Evolutionary conservation across 1,140 invertebrate genomes (phyloP).

Genomic region (Brachionus angularis): DNA sequence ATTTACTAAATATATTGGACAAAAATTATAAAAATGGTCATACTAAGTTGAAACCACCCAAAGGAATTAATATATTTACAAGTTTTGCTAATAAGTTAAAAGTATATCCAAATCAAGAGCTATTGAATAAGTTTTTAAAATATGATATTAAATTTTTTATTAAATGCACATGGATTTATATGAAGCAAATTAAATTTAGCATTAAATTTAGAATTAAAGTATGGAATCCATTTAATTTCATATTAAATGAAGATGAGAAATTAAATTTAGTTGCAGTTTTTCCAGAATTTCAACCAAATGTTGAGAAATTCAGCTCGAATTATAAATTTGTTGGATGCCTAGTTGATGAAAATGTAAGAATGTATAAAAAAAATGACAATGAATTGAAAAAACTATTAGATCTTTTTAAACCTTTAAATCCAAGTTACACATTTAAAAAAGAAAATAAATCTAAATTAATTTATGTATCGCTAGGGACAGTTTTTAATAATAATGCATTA

Average conservation of each 20-base stretch:
- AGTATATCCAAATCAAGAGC: neutral
- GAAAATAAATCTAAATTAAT: neutral
- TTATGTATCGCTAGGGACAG: conserved; percentile 25
- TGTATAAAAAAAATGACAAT: neutral
- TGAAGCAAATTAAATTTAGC: neutral
- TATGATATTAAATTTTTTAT: neutral
- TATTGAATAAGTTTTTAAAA: neutral
- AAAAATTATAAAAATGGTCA: conserved; percentile 3
- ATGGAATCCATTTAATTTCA: conserved; percentile 5
- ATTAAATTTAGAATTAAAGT: neutral
- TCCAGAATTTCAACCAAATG: conserved; percentile 25
- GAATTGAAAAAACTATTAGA: conserved; percentile 20
- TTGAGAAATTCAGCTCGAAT: neutral
- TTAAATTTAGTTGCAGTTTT: conserved; percentile 14
- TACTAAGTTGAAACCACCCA: neutral
- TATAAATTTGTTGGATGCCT: conserved; percentile 16
- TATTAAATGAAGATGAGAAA: neutral
- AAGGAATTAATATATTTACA: neutral
- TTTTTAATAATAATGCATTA: conserved; percentile 2
- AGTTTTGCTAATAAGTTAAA: conserved; percentile 1
- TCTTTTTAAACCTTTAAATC: neutral
- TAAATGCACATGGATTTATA: neutral
- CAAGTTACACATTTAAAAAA: neutral
- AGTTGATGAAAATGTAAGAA: neutral
- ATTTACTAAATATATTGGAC: neutral